A percentile compares a stretch with the other conserved stretches of the same genome.
phyloP scores from a whole-genome alignment of 1,140 invertebrate genomes.

The Trissolcus basalis region DNA sequence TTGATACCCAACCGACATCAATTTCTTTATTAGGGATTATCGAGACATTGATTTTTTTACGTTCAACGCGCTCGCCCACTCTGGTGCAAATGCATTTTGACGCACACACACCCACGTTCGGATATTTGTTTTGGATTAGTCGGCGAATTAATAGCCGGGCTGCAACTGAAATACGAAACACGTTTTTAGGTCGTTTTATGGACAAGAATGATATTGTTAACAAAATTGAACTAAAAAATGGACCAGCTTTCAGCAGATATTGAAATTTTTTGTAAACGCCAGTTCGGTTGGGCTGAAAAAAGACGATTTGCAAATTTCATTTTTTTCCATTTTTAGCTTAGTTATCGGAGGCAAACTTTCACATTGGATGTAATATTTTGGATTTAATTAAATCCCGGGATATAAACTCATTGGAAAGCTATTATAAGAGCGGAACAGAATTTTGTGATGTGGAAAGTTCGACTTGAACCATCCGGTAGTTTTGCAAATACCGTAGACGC shows the following conservation, averaged over 20 bases:
- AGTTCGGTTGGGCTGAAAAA: too few species aligned
- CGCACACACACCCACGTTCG: conserved; percentile 2
- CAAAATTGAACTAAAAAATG: not conserved
- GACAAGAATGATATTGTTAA: not conserved
- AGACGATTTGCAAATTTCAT: too few species aligned
- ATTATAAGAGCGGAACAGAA: too few species aligned
- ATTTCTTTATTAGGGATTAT: conserved; percentile 46
- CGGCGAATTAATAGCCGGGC: conserved; percentile 5
- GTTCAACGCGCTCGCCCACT: too few species aligned
- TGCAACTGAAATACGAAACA: not conserved
- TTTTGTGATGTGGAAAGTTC: too few species aligned
- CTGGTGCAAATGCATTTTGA: conserved; percentile 21
- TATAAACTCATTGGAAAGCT: too few species aligned
- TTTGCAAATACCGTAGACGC: too few species aligned
- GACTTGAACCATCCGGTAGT: too few species aligned
- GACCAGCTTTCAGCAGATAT: not conserved
- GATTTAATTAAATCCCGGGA: too few species aligned
- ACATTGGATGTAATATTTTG: too few species aligned
- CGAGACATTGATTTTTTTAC: conserved; percentile 21
- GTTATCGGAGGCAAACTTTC: too few species aligned
- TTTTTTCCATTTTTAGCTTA: too few species aligned
- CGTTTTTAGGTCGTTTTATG: not conserved
- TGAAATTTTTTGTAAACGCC: not conserved
- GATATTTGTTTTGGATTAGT: conserved; percentile 37
- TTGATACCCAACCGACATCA: conserved; percentile 52